Evolutionary conservation across 2,888 invertebrate genomes (phyloP).

Genomic region (Saturnia japonica): DNA sequence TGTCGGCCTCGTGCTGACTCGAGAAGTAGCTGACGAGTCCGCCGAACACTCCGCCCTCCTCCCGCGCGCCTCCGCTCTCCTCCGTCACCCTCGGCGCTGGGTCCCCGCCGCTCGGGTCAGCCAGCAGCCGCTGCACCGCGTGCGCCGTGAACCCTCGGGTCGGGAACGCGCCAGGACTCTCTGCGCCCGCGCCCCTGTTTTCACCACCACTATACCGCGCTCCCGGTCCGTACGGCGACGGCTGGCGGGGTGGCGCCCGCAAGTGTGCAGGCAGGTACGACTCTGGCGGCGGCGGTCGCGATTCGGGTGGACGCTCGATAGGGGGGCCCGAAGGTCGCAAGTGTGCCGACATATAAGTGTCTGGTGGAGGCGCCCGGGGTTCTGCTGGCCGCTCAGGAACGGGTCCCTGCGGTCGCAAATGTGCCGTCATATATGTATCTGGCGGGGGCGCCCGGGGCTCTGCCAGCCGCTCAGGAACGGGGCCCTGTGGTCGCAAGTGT

Average conservation of each 20-base stretch:
- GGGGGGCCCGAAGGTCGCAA: constrained; percentile 52
- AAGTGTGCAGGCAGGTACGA: constrained; percentile 8
- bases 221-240: constrained; percentile 14
- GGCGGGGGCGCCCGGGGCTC: neutral
- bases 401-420: constrained; percentile 48
- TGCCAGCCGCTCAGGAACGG: constrained; percentile 42
- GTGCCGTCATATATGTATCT: neutral
- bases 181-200: neutral
- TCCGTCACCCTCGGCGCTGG: constrained; percentile 11
- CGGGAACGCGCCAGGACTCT: constrained; percentile 14
- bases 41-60: constrained; percentile 89
- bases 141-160: constrained; percentile 20
- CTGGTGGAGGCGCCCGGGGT: neutral
- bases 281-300: constrained; percentile 29
- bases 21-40: constrained; percentile 96
- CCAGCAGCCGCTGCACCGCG: constrained; percentile 23
- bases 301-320: constrained; percentile 44
- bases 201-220: neutral
- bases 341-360: neutral
- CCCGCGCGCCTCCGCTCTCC: constrained; percentile 52
- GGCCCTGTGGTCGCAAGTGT: constrained; percentile 43
- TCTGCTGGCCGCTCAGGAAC: constrained; percentile 36
- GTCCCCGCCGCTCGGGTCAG: constrained; percentile 27
- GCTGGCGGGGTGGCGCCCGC: constrained; percentile 24
- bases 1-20: constrained; percentile 93